Evolutionary conservation across 2,888 invertebrate genomes (phyloP), one percentile per base, ranked within the genome.

Genomic region (Ormia ochracea): DNA sequence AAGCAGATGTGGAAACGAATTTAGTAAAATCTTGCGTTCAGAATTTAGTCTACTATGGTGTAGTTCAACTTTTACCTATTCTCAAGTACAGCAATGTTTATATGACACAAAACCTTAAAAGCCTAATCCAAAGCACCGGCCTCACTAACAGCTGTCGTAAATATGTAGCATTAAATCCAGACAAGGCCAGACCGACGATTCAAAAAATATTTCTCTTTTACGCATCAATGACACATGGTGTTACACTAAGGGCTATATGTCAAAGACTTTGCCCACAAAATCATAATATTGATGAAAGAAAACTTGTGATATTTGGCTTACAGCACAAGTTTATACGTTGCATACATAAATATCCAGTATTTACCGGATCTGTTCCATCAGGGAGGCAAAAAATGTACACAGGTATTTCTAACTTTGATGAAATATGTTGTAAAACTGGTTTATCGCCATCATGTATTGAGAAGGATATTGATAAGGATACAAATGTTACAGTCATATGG

Each of bases 11-110:
- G 0, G 98, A 98, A 88, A 96, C 95, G 82, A 96, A 96, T 88
- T 91, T 98, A 33, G 98, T 98, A 0, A 98, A 98, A 89, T 95
- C 96, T 0, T 97, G 97, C 88, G 93, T 98, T 73, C 97, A 97
- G 88, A 98, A 98, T 90, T 91, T 98, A 82, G 93, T 96, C 82
- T 97, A 94, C 87, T 94, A 94, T 84, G 93, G 92, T 23, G 93
- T 93, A 74, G 93, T 96, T 0, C 93, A 93, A 19, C 89, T 96
- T 66, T 92, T 96, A 63, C 95, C 96, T 9, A 93, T 96, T 81
- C 92, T 96, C 78, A 95, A 96, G 90, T 97, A 96, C 88, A 94
- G 94, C 83, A 96, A 96, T 88, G 94, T 95, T 85, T 97, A 96
- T 88, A 93, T 95, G 78, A 96, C 95, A 0, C 93, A 95, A 12